These are phyloP conservation scores for Aegithalos caudatus DNA, from an alignment of 2,113 vertebrate species.

Conservation along the genomic window DNA sequence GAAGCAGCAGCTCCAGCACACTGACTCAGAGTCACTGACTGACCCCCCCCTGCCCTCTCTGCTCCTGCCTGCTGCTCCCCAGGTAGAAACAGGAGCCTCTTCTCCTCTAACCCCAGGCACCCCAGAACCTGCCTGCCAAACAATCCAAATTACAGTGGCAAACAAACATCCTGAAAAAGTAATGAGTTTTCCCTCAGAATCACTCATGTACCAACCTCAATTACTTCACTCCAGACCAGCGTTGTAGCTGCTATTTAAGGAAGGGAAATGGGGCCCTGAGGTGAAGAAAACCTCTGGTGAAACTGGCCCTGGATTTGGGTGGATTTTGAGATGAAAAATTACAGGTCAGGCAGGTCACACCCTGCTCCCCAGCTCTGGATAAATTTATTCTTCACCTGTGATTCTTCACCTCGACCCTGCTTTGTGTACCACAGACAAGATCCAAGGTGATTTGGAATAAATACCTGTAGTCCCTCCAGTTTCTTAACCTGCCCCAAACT, in stretches of 20 bases:
- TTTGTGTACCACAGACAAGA: background rate
- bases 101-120: background rate
- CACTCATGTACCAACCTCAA: background rate
- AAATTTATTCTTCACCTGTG: background rate
- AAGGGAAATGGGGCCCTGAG: background rate
- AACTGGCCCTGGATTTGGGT: background rate
- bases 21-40: background rate
- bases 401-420: background rate
- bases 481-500: background rate
- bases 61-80: background rate
- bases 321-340: background rate
- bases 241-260: background rate
- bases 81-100: background rate
- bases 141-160: background rate
- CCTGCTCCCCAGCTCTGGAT: background rate
- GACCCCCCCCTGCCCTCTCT: background rate
- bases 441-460: background rate
- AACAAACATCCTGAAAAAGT: background rate
- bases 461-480: too few species aligned
- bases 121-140: background rate
- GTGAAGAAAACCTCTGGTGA: background rate
- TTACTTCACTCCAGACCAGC: background rate
- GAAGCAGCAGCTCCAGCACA: background rate
- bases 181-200: background rate
- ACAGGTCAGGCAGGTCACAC: background rate